Percentiles rank a stretch among this genome's conserved stretches.
These are phyloP conservation scores for Suncus etruscus DNA, from an alignment of 2,113 vertebrate genomes.

Conservation along the genomic window DNA sequence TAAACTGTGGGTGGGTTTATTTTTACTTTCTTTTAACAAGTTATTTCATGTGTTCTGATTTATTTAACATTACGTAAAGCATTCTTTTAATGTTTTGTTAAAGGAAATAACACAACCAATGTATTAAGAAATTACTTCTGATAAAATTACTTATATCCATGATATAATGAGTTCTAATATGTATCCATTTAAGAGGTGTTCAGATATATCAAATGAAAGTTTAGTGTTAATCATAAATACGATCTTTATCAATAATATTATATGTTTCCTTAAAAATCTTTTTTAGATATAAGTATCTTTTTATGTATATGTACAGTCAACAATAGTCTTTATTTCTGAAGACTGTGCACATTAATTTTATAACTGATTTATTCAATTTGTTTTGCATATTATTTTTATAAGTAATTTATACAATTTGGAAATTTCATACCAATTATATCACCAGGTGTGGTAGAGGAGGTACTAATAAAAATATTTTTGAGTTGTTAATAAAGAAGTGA, in stretches of 20 bases:
- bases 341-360: background rate
- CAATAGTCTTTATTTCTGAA: background rate
- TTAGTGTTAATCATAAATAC: background rate
- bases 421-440: background rate
- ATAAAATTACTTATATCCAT: slow-evolving; percentile 1
- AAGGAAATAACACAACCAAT: background rate
- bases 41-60: background rate
- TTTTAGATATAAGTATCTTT: background rate
- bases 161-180: background rate
- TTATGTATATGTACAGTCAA: background rate
- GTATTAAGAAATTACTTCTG: background rate
- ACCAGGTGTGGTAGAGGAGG: background rate
- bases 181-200: background rate
- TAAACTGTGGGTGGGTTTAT: background rate
- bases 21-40: slow-evolving; percentile 16
- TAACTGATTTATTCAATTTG: background rate
- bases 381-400: background rate
- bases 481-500: too few species aligned
- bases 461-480: background rate
- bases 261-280: slow-evolving; percentile 16
- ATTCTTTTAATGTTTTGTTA: background rate
- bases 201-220: background rate
- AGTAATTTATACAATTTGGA: background rate
- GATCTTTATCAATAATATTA: background rate
- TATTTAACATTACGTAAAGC: background rate